A percentile compares a stretch with the other conserved stretches of the same genome.
Conservation (phyloP, 1,140 invertebrate genomes). For the Rhizoglyphus robini region DNA sequence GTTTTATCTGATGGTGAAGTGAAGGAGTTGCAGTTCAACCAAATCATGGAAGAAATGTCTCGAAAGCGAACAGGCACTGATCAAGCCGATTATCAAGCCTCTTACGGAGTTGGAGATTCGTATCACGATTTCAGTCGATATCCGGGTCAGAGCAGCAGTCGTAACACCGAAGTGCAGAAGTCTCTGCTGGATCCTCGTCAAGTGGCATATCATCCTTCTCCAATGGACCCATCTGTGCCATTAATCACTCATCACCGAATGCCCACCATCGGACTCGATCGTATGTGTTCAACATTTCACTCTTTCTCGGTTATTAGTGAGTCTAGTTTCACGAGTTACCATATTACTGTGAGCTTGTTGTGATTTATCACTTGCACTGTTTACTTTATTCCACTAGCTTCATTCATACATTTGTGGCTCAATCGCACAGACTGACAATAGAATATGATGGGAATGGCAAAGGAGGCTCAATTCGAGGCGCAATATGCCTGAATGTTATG, state of each 20-base stretch:
- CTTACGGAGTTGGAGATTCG: too few species aligned
- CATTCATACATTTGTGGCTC: not conserved
- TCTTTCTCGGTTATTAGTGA: not conserved
- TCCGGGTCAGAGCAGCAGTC: too few species aligned
- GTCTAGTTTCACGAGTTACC: not conserved
- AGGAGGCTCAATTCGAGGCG: not conserved
- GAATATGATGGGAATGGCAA: constrained; percentile 3
- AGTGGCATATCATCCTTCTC: not conserved
- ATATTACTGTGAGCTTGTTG: not conserved
- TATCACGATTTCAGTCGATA: too few species aligned
- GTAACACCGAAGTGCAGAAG: not conserved
- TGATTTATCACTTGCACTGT: constrained; percentile 11
- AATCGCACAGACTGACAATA: constrained; percentile 1
- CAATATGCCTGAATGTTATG: not conserved
- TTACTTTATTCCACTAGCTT: not conserved
- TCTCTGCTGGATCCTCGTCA: not conserved
- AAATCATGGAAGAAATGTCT: not conserved
- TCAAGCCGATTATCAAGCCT: not conserved
- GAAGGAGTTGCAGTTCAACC: not conserved
- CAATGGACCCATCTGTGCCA: not conserved
- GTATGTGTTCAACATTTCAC: not conserved
- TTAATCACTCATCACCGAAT: not conserved
- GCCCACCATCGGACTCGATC: constrained; percentile 3
- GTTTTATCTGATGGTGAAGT: not conserved
- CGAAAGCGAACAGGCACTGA: not conserved